These are phyloP conservation scores for Echiichthys vipera DNA, from an alignment of 2,797 vertebrate species.

Conservation along the genomic window DNA sequence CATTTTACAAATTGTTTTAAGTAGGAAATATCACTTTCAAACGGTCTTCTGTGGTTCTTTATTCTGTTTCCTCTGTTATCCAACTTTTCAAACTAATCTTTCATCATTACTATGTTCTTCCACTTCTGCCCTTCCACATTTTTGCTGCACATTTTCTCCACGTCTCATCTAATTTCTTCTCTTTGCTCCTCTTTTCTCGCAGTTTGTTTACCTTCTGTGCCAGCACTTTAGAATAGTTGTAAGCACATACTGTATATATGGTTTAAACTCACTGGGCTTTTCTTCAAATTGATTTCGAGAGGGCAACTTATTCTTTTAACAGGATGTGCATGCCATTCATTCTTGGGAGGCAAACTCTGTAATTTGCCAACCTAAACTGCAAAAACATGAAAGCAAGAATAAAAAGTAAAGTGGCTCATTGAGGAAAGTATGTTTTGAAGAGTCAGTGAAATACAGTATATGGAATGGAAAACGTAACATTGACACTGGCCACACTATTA, in stretches of 20 bases:
- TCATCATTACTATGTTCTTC: background rate
- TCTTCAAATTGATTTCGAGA: slow-evolving; percentile 4
- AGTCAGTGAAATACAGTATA: slow-evolving; percentile 6
- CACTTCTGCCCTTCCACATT: background rate
- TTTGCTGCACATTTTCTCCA: background rate
- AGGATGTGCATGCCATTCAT: background rate
- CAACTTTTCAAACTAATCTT: background rate
- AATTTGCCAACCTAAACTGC: background rate
- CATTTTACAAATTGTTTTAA: background rate
- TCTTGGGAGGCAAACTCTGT: background rate
- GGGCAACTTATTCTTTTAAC: background rate
- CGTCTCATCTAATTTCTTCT: background rate
- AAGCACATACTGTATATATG: background rate
- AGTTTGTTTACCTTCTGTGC: slow-evolving; percentile 5
- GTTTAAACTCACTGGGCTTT: slow-evolving; percentile 4
- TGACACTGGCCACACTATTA: background rate
- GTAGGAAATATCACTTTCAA: slow-evolving; percentile 1
- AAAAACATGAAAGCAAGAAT: background rate
- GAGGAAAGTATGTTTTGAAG: background rate
- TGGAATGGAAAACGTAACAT: background rate
- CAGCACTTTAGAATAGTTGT: slow-evolving; percentile 1
- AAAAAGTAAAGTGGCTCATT: background rate
- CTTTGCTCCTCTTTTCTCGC: background rate
- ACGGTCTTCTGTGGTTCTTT: background rate
- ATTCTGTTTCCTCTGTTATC: background rate